A percentile compares a stretch with the other conserved stretches of the same genome.
These are phyloP conservation scores for Nixonia krombeini DNA, from an alignment of 1,140 invertebrate species.

Conservation along the genomic window DNA sequence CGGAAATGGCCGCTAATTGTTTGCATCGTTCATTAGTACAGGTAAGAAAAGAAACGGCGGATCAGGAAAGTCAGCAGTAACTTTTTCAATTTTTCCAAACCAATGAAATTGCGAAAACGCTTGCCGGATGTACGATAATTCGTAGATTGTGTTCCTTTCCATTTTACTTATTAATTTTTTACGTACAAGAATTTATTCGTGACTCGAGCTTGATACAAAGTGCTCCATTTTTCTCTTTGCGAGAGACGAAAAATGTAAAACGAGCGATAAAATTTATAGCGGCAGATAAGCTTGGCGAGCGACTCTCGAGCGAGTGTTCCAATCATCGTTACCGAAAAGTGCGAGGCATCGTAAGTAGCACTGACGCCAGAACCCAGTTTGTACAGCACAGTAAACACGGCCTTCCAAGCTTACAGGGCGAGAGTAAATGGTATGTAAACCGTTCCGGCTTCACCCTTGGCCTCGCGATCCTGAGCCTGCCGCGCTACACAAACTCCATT, in stretches of 20 bases:
- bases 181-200: no score
- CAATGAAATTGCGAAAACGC: no score
- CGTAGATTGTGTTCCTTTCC: no score
- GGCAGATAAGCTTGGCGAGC: constrained; percentile 37
- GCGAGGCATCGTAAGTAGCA: constrained; percentile 44
- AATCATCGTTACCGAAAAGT: constrained; percentile 46
- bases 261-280: no score
- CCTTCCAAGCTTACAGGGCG: constrained; percentile 59
- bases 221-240: no score
- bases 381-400: constrained; percentile 63
- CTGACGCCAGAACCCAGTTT: constrained; percentile 50
- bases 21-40: not conserved
- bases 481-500: constrained; percentile 71
- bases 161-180: no score
- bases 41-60: no score
- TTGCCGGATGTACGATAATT: no score
- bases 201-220: no score
- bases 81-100: no score
- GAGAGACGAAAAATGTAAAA: no score
- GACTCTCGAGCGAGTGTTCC: constrained; percentile 41
- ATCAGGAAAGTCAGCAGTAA: no score
- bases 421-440: constrained; percentile 73
- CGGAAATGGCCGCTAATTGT: not conserved
- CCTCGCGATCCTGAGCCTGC: constrained; percentile 49
- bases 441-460: constrained; percentile 64